Conservation (phyloP, 2,113 vertebrate species). For the Empidonax traillii region DNA sequence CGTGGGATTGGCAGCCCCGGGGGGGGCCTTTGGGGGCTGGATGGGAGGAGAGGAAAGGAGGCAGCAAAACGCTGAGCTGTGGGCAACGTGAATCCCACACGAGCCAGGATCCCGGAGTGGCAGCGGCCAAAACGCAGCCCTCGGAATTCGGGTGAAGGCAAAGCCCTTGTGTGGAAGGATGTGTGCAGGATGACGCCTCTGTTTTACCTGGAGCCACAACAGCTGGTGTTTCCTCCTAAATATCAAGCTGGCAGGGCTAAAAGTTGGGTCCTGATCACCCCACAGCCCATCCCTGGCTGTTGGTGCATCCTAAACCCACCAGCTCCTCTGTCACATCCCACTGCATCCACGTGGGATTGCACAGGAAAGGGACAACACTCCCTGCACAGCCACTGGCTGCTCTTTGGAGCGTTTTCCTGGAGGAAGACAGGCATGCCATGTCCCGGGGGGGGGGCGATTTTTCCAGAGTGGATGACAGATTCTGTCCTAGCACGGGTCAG, state of each 20-base stretch:
- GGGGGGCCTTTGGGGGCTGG: neutral
- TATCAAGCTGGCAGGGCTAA: neutral
- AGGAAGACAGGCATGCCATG: neutral
- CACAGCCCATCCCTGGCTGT: rapidly evolving
- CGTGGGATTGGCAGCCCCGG: neutral
- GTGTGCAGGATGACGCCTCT: neutral
- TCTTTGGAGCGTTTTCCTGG: rapidly evolving
- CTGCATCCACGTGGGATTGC: rapidly evolving
- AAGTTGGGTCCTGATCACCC: neutral
- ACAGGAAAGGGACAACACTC: rapidly evolving
- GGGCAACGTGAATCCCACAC: rapidly evolving
- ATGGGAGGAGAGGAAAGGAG: neutral
- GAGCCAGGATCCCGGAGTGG: rapidly evolving
- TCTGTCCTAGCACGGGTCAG: constrained; percentile 65
- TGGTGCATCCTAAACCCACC: rapidly evolving
- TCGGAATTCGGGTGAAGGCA: neutral
- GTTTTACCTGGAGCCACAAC: neutral
- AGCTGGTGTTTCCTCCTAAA: neutral
- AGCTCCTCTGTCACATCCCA: rapidly evolving
- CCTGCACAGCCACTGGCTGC: rapidly evolving
- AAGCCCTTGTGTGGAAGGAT: neutral
- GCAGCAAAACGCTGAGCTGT: neutral
- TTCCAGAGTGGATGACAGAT: constrained; percentile 42
- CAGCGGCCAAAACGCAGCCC: neutral
- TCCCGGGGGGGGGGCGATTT: neutral